Evolutionary conservation across 2,888 invertebrate species (phyloP).

Genomic region (Drosophila fungiperda): DNA sequence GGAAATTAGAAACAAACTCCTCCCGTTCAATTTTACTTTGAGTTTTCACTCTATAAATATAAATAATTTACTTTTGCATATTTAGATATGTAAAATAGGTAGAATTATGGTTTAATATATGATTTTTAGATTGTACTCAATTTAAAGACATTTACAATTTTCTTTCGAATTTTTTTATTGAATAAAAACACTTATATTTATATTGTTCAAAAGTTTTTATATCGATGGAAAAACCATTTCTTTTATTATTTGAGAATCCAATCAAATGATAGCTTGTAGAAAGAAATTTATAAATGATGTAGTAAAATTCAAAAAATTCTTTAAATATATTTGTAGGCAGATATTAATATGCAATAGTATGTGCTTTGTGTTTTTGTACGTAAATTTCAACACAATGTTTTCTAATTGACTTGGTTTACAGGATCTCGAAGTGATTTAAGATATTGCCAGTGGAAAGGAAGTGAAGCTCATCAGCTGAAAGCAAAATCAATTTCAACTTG

Average conservation of each 20-base stretch:
- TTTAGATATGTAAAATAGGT: not conserved
- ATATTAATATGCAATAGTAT: not conserved
- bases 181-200: not conserved
- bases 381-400: not conserved
- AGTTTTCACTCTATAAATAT: not conserved
- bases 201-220: no score
- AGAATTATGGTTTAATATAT: not conserved
- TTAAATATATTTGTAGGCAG: not conserved
- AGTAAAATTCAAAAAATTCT: not conserved
- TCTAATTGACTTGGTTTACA: slow-evolving; percentile 35
- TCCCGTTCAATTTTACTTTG: not conserved
- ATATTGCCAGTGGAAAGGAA: slow-evolving; percentile 32
- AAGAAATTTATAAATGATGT: no score
- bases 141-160: not conserved
- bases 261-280: no score
- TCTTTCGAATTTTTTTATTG: not conserved
- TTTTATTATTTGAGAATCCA: not conserved
- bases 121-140: not conserved
- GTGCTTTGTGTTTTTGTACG: not conserved
- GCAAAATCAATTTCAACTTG: slow-evolving; percentile 12
- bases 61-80: not conserved
- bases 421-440: slow-evolving; percentile 47
- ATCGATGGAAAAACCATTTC: not conserved
- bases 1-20: not conserved
- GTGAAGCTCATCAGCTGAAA: not conserved